These are phyloP conservation scores for Tenualosa thibaudeaui DNA, from an alignment of 2,797 vertebrate genomes.

Conservation along the genomic window DNA sequence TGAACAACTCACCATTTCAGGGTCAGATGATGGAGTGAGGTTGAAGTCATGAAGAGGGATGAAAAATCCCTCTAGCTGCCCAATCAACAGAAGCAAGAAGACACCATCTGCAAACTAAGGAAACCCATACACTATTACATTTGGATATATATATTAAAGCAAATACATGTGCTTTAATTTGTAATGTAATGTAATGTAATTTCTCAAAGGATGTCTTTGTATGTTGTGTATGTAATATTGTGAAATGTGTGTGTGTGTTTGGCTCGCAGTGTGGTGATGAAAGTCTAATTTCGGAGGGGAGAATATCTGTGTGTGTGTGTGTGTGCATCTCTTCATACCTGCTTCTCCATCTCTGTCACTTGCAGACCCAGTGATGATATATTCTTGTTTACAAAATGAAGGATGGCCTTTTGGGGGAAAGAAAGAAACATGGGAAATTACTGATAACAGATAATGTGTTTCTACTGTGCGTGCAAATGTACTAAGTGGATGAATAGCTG, in stretches of 20 bases:
- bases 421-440: background rate
- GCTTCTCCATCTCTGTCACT: slow-evolving; percentile 80
- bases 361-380: slow-evolving; percentile 81
- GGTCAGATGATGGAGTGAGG: slow-evolving; percentile 77
- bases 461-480: background rate
- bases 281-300: background rate
- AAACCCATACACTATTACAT: background rate
- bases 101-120: slow-evolving; percentile 92
- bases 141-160: too few relatives aligned
- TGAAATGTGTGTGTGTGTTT: background rate
- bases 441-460: background rate
- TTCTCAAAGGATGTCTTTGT: background rate
- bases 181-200: background rate
- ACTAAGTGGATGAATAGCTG: background rate
- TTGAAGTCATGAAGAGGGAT: slow-evolving; percentile 83
- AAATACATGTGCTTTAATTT: background rate
- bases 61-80: slow-evolving; percentile 90
- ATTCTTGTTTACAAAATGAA: slow-evolving; percentile 86
- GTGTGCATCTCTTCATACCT: slow-evolving; percentile 73
- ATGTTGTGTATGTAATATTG: background rate
- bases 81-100: slow-evolving; percentile 88
- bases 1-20: slow-evolving; percentile 77
- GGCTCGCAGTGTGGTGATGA: background rate
- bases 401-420: slow-evolving; percentile 73
- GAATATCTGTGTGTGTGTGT: background rate